These are phyloP conservation scores for Cephus cinctus DNA, from an alignment of 1,140 invertebrate species.

Conservation along the genomic window DNA sequence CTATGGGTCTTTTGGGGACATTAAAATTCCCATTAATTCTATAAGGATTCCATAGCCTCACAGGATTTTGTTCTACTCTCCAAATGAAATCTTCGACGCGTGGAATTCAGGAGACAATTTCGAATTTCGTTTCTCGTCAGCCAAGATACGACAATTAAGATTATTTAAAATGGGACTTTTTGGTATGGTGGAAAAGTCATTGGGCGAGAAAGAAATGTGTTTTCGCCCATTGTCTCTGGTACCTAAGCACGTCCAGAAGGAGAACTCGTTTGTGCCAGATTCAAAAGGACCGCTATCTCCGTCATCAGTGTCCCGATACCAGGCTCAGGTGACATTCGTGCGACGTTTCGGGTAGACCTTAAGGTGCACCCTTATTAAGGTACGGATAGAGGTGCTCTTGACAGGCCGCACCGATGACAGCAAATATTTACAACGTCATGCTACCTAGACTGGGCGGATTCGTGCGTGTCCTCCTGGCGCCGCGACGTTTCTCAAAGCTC, in stretches of 20 bases:
- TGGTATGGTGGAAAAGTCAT: not conserved
- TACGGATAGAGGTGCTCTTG: conserved; percentile 17
- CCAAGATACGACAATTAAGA: no score
- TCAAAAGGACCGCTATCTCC: conserved; percentile 38
- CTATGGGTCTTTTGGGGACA: no score
- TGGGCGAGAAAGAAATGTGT: conserved; percentile 2
- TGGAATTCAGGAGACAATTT: no score
- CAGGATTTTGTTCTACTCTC: no score
- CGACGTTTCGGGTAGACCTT: not conserved
- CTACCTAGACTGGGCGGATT: conserved; percentile 28
- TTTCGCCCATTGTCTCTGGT: no score
- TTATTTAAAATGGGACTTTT: no score
- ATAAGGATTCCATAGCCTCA: no score
- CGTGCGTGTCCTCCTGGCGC: conserved; percentile 19
- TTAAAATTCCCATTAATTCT: no score
- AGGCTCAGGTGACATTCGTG: conserved; percentile 36
- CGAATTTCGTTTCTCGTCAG: no score
- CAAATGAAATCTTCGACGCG: no score
- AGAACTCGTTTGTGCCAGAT: no score
- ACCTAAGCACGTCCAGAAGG: no score
- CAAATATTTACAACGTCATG: conserved; percentile 46
- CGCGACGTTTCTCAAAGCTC: conserved; percentile 9
- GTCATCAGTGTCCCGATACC: conserved; percentile 45
- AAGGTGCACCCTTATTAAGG: conserved; percentile 14
- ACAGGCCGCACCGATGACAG: conserved; percentile 35